Conservation (phyloP, 2,113 vertebrate species). For the Muscicapa adusta region DNA sequence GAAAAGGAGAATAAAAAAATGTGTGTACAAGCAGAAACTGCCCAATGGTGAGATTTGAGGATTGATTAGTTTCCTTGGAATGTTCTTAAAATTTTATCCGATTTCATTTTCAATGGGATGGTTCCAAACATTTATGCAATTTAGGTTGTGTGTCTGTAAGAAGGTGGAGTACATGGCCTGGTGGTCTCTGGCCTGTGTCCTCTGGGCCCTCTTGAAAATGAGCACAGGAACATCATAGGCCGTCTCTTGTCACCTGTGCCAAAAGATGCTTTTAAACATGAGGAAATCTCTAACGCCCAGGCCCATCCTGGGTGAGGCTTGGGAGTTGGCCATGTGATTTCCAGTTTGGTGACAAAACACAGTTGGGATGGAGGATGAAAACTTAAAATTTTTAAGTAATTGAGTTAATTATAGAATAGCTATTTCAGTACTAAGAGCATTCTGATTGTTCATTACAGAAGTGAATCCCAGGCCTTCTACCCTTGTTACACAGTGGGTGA, state of each 20-base stretch:
- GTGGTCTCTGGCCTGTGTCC: background rate
- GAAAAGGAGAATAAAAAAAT: background rate
- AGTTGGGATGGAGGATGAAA: background rate
- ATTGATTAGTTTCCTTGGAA: background rate
- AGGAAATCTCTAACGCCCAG: background rate
- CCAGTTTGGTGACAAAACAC: background rate
- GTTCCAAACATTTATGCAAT: background rate
- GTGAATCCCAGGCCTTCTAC: background rate
- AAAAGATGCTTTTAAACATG: background rate
- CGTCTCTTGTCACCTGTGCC: background rate
- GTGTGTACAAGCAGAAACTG: background rate
- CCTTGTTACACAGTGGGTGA: rapidly evolving
- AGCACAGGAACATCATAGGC: background rate
- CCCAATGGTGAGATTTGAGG: background rate
- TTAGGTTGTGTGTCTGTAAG: background rate
- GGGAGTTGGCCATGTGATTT: background rate
- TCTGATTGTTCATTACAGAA: background rate
- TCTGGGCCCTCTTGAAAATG: background rate
- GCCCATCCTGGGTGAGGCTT: background rate
- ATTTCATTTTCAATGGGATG: background rate
- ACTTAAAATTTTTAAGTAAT: background rate
- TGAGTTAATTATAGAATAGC: background rate
- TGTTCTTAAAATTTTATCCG: background rate
- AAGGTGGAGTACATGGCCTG: background rate
- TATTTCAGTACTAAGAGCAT: background rate